A percentile compares a stretch with the other conserved stretches of the same genome.
phyloP scores from a whole-genome alignment of 2,888 invertebrate genomes.

The Lithosia quadra region DNA sequence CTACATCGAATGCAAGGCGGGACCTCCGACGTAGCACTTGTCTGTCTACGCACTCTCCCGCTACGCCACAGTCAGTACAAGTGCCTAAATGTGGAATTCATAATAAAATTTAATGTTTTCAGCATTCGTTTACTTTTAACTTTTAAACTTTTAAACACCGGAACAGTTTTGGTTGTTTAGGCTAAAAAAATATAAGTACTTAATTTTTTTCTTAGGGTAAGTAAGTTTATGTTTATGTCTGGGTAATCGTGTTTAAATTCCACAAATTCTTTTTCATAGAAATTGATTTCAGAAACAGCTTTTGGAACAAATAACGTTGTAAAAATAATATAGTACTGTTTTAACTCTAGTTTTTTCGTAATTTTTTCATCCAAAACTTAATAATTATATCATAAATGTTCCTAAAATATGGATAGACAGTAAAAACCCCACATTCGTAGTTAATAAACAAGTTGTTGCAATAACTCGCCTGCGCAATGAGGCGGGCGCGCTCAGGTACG shows the following conservation, averaged over 20 bases:
- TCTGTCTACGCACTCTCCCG: neutral
- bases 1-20: neutral
- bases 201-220: too few species aligned
- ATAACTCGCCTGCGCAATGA: slow-evolving; percentile 48
- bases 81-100: too few species aligned
- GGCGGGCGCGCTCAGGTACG: slow-evolving; percentile 56
- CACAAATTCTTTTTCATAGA: too few species aligned
- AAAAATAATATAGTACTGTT: neutral
- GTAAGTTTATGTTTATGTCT: too few species aligned
- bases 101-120: too few species aligned
- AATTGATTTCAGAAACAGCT: neutral
- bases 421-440: neutral
- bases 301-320: neutral
- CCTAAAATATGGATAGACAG: neutral
- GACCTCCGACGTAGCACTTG: neutral
- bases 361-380: neutral
- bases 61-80: too few species aligned
- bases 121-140: too few species aligned
- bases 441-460: slow-evolving; percentile 23
- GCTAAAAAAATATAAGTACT: too few species aligned
- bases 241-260: too few species aligned
- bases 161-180: too few species aligned
- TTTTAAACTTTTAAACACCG: too few species aligned
- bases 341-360: neutral
- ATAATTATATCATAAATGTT: neutral